Percentiles rank a stretch among this genome's conserved stretches.
Conservation (phyloP, 1,140 invertebrate species). For the Aporrectodea caliginosa region DNA sequence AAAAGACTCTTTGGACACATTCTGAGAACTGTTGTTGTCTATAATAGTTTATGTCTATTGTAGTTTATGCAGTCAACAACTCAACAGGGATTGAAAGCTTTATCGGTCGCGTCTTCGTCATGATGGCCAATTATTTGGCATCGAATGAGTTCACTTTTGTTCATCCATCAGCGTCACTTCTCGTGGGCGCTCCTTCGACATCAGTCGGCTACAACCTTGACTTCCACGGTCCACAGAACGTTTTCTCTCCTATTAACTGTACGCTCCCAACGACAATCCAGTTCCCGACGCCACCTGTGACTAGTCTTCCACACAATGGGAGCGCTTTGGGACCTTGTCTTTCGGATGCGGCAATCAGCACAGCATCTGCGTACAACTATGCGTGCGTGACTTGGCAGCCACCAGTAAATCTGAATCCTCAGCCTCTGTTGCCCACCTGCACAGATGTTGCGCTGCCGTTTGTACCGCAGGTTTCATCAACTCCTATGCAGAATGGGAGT, state of each 20-base stretch:
- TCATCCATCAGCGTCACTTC: not conserved
- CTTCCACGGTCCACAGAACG: not conserved
- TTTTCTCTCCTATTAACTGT: not conserved
- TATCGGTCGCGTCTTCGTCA: too few species aligned
- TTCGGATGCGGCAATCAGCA: not conserved
- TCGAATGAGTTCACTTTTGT: not conserved
- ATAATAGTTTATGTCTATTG: too few species aligned
- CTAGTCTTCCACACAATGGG: not conserved
- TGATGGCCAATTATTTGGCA: too few species aligned
- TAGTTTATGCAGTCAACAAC: too few species aligned
- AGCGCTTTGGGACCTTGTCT: not conserved
- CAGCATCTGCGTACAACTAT: not conserved
- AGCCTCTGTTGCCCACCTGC: not conserved
- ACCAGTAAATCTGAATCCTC: too few species aligned
- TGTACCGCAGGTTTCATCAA: too few species aligned
- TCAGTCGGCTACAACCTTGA: not conserved
- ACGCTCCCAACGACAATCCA: not conserved
- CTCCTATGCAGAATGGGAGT: too few species aligned
- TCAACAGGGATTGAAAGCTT: too few species aligned
- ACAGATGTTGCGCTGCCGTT: too few species aligned
- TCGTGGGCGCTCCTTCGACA: not conserved
- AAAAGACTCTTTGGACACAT: too few species aligned
- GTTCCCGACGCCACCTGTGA: not conserved
- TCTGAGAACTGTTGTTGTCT: too few species aligned
- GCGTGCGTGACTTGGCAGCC: not conserved